Evolutionary conservation across 2,888 invertebrate genomes (phyloP).

Genomic region (Acleris literana): DNA sequence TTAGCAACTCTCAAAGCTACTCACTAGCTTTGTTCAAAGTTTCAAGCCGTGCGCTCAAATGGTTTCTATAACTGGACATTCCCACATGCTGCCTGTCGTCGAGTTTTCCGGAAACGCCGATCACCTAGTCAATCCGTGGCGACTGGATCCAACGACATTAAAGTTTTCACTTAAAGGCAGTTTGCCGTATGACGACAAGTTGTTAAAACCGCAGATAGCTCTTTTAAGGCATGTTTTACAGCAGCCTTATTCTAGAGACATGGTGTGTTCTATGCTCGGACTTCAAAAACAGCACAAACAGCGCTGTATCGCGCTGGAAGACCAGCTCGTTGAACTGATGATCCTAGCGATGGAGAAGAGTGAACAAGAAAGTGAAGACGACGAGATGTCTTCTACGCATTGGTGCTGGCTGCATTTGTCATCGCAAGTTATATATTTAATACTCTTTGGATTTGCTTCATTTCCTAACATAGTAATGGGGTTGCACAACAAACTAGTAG

Average conservation of each 20-base stretch:
- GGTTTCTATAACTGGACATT: constrained; percentile 95
- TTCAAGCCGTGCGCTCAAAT: constrained; percentile 97
- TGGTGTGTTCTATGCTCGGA: constrained; percentile 97
- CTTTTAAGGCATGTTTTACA: constrained; percentile 94
- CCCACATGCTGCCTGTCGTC: constrained; percentile 96
- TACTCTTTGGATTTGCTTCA: constrained; percentile 96
- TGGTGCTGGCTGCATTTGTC: constrained; percentile 97
- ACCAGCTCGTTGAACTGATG: constrained; percentile 95
- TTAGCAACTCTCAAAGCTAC: constrained; percentile 91
- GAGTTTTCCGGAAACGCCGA: constrained; percentile 96
- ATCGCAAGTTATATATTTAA: constrained; percentile 96
- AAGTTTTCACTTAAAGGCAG: constrained; percentile 86
- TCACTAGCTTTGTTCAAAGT: constrained; percentile 95
- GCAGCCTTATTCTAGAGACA: constrained; percentile 97
- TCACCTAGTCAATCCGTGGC: constrained; percentile 96
- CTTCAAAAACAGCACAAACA: constrained; percentile 96
- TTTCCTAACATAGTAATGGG: constrained; percentile 96
- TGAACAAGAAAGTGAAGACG: constrained; percentile 86
- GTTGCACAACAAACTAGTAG: constrained; percentile 91
- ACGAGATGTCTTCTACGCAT: constrained; percentile 86
- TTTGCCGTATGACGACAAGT: constrained; percentile 94
- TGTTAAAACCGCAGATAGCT: constrained; percentile 94
- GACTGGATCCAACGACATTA: constrained; percentile 92
- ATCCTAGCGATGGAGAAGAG: constrained; percentile 96
- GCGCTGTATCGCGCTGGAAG: constrained; percentile 94